These are phyloP conservation scores for Novumbra hubbsi DNA, from an alignment of 2,797 vertebrate genomes.

Conservation along the genomic window DNA sequence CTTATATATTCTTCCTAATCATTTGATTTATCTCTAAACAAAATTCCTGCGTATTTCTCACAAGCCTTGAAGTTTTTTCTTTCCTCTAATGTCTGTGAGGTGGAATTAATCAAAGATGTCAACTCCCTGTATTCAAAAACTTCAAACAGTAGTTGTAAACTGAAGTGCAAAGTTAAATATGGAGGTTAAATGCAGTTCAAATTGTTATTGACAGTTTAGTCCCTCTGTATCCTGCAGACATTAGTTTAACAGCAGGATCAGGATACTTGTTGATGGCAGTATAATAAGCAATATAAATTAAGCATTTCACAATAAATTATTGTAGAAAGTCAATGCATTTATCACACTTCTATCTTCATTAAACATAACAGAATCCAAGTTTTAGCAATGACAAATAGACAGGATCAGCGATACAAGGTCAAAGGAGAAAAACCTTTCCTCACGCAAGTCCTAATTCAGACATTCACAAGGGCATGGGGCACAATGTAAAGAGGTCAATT, in stretches of 20 bases:
- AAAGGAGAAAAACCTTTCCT: too few species aligned
- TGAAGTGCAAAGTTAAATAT: neutral
- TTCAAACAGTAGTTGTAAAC: neutral
- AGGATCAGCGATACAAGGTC: neutral
- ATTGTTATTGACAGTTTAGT: slow-evolving; percentile 3
- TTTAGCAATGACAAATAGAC: neutral
- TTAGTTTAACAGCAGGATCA: neutral
- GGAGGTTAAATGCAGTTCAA: neutral
- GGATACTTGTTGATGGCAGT: neutral
- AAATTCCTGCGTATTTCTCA: neutral
- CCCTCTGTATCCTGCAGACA: neutral
- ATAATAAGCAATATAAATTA: neutral
- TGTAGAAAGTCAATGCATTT: neutral
- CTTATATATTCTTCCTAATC: neutral
- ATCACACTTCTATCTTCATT: neutral
- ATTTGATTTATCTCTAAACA: neutral
- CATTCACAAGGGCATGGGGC: too few species aligned
- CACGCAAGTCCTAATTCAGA: too few species aligned
- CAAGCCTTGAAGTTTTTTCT: neutral
- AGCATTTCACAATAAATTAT: neutral
- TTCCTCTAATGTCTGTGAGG: neutral
- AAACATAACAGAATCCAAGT: too few species aligned
- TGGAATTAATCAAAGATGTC: neutral
- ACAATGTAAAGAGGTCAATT: too few species aligned
- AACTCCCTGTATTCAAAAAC: neutral